Evolutionary conservation across 2,113 vertebrate species (phyloP).

Genomic region (Zosterops pallidus): DNA sequence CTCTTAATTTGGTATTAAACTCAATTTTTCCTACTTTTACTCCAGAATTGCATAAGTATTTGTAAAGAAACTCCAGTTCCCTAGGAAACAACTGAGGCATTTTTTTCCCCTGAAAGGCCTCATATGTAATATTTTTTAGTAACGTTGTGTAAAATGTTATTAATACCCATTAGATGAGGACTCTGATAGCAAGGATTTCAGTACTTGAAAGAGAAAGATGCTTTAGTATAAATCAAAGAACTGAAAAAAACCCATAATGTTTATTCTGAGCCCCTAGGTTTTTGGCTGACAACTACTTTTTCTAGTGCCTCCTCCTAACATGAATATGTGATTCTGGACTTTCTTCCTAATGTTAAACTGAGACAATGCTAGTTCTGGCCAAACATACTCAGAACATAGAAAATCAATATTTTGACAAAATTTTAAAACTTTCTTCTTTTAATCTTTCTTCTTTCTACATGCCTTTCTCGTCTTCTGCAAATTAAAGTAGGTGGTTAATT

Average conservation of each 20-base stretch:
- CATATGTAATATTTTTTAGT: not conserved
- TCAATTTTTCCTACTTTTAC: not conserved
- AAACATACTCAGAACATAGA: not conserved
- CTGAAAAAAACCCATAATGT: accelerated
- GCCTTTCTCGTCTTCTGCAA: not conserved
- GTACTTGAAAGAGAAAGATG: not conserved
- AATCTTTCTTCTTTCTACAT: not conserved
- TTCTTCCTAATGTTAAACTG: not conserved
- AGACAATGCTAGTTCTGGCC: not conserved
- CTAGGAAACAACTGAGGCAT: not conserved
- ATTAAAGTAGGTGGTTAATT: not conserved
- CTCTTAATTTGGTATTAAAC: not conserved
- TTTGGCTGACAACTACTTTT: not conserved
- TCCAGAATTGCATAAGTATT: not conserved
- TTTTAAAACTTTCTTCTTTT: not conserved
- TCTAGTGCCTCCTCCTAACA: not conserved
- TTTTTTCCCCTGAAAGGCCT: not conserved
- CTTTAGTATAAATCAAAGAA: not conserved
- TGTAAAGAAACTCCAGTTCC: not conserved
- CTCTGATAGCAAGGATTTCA: not conserved
- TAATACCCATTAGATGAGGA: not conserved
- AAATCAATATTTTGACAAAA: not conserved
- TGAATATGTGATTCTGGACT: not conserved
- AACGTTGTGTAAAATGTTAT: not conserved
- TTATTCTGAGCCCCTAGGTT: not conserved